phyloP scores from a whole-genome alignment of 2,797 vertebrate genomes.

The Dryobates pubescens region DNA sequence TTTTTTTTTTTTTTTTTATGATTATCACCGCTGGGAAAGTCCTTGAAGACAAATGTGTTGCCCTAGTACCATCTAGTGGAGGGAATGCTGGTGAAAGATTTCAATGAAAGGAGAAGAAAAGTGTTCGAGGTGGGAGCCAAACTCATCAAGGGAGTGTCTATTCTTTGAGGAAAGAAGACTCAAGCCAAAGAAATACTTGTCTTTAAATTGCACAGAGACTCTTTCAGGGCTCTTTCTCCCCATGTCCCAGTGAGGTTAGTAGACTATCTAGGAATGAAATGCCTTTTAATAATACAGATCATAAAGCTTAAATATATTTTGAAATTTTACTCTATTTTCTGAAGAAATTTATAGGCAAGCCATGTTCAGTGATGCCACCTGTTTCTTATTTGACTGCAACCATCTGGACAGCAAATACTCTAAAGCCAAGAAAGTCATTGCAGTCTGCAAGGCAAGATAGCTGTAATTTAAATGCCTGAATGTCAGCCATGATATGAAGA shows the following conservation, averaged over 20 bases:
- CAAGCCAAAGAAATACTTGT: neutral
- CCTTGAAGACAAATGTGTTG: neutral
- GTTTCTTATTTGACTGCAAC: constrained; percentile 42
- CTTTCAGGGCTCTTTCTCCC: neutral
- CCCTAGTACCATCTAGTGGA: constrained; percentile 68
- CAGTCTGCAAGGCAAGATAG: neutral
- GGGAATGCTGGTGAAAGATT: neutral
- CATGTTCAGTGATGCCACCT: neutral
- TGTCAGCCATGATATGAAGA: neutral
- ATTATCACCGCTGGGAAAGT: neutral
- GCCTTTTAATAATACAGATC: neutral
- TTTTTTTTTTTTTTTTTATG: too few relatives aligned
- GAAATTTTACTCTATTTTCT: neutral
- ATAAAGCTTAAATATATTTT: neutral
- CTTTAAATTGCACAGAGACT: neutral
- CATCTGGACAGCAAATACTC: constrained; percentile 22
- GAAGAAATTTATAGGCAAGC: constrained; percentile 13
- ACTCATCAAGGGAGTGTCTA: neutral
- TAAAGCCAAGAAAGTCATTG: neutral
- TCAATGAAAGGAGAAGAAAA: neutral
- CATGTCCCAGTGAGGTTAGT: neutral
- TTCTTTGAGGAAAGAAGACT: neutral
- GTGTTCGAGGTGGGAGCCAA: neutral
- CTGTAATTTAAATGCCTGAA: neutral
- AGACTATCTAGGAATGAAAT: neutral